Percentiles rank a stretch among this genome's conserved stretches.
Conservation (phyloP, 1,140 invertebrate species). For the Ctenoplectra terminalis region DNA sequence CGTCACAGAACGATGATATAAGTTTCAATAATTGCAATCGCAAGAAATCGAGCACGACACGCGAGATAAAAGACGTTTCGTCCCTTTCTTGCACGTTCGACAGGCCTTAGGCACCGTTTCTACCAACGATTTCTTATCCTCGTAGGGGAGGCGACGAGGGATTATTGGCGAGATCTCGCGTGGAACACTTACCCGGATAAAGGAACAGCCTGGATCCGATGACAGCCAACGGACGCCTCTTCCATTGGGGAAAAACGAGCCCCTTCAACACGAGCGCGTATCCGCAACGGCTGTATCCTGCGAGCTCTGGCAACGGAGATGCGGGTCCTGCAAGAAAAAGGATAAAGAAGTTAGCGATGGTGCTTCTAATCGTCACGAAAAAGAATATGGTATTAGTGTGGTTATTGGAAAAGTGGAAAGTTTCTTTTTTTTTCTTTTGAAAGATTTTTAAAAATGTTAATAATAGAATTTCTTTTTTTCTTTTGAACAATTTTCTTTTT, state of each 20-base stretch:
- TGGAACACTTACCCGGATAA: slow-evolving; percentile 82
- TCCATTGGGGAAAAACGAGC: slow-evolving; percentile 88
- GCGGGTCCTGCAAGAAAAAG: slow-evolving; percentile 81
- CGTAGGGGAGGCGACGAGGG: background rate
- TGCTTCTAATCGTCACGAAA: slow-evolving; percentile 30
- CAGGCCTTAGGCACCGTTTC: background rate
- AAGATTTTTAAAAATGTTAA: too few relatives aligned
- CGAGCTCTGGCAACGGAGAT: slow-evolving; percentile 77
- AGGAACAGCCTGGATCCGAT: slow-evolving; percentile 86
- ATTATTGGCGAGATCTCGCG: slow-evolving; percentile 46
- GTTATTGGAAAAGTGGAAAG: too few relatives aligned
- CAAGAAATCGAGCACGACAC: background rate
- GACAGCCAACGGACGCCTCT: slow-evolving; percentile 84
- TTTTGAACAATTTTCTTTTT: too few relatives aligned
- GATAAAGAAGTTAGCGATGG: slow-evolving; percentile 32
- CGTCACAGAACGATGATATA: slow-evolving; percentile 5
- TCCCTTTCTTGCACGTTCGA: slow-evolving; percentile 10
- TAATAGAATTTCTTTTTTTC: too few relatives aligned
- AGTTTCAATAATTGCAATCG: slow-evolving; percentile 30
- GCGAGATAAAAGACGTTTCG: slow-evolving; percentile 28
- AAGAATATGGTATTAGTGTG: background rate
- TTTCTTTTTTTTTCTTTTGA: too few relatives aligned
- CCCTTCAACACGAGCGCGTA: slow-evolving; percentile 86
- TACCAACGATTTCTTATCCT: slow-evolving; percentile 44
- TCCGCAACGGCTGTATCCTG: slow-evolving; percentile 84